Percentiles rank a stretch among this genome's conserved stretches.
These are phyloP conservation scores for Xiphorhynchus erythropygius DNA, from an alignment of 2,797 vertebrate genomes.

Conservation along the genomic window DNA sequence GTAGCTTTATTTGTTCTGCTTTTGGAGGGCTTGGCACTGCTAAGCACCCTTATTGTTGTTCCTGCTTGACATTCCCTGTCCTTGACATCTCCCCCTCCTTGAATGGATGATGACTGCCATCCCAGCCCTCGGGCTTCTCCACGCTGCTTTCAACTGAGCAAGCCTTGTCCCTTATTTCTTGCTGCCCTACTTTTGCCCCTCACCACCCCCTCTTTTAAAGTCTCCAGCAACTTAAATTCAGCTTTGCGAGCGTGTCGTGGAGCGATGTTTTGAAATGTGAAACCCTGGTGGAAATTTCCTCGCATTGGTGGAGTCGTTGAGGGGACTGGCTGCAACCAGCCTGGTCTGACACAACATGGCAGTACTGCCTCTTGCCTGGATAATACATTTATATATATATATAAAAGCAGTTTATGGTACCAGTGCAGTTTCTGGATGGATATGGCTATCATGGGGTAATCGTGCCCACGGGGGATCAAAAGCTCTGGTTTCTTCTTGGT, in stretches of 20 bases:
- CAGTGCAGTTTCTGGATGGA: neutral
- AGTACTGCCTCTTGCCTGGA: neutral
- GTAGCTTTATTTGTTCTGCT: slow-evolving; percentile 2
- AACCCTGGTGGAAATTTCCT: slow-evolving; percentile 19
- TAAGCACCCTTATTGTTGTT: slow-evolving; percentile 29
- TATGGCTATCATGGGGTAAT: neutral
- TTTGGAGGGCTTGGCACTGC: slow-evolving; percentile 21
- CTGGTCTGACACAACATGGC: neutral
- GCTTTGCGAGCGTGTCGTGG: neutral
- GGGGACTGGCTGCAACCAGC: neutral
- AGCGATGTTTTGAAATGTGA: neutral
- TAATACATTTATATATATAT: neutral
- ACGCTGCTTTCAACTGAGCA: neutral
- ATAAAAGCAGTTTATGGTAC: neutral
- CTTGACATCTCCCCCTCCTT: slow-evolving; percentile 41
- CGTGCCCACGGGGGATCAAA: neutral
- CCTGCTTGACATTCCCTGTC: slow-evolving; percentile 55
- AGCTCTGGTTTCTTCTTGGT: slow-evolving; percentile 8
- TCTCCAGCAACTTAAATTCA: neutral
- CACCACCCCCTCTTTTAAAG: neutral
- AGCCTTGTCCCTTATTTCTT: neutral
- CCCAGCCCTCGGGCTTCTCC: slow-evolving; percentile 23
- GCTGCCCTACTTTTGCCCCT: slow-evolving; percentile 46
- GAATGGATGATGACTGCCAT: slow-evolving; percentile 21
- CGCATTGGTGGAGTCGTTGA: neutral